Conservation (phyloP, 2,797 vertebrate species). For the Enteromius afrohamiltoni region DNA sequence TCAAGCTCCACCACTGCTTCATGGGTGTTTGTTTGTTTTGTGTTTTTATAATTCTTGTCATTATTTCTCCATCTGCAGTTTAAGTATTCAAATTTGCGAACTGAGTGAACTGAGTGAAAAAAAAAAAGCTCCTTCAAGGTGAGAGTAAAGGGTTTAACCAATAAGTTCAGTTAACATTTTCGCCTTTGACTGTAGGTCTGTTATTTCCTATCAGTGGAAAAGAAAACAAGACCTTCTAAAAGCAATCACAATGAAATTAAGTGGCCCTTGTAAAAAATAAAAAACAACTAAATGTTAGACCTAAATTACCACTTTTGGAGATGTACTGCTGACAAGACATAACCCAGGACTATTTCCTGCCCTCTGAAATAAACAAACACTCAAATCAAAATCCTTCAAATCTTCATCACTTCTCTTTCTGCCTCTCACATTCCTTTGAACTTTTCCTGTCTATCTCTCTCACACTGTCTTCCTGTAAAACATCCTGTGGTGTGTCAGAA, state of each 20-base stretch:
- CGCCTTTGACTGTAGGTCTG: neutral
- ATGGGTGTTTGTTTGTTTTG: conserved; percentile 19
- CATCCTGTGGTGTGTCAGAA: conserved; percentile 56
- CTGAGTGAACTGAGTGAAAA: conserved; percentile 8
- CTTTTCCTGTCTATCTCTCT: conserved; percentile 22
- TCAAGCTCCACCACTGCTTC: neutral
- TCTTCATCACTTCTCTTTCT: conserved; percentile 1
- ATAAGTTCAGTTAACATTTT: neutral
- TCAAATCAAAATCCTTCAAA: conserved; percentile 37
- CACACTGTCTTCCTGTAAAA: conserved; percentile 55
- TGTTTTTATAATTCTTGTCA: neutral
- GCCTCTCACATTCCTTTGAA: neutral
- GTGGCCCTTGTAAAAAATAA: no score
- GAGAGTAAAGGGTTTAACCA: neutral
- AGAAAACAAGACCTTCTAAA: conserved; percentile 15
- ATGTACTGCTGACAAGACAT: conserved; percentile 13
- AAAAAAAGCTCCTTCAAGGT: neutral
- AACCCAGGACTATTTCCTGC: conserved; percentile 1
- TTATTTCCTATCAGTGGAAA: conserved; percentile 20
- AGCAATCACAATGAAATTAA: conserved; percentile 15
- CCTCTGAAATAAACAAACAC: conserved; percentile 30
- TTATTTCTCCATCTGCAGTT: neutral
- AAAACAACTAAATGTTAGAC: neutral
- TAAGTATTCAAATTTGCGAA: conserved; percentile 1
- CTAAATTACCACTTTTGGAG: neutral